These are phyloP conservation scores for Aspidoscelis tigris DNA, from an alignment of 2,113 vertebrate species.

Conservation along the genomic window DNA sequence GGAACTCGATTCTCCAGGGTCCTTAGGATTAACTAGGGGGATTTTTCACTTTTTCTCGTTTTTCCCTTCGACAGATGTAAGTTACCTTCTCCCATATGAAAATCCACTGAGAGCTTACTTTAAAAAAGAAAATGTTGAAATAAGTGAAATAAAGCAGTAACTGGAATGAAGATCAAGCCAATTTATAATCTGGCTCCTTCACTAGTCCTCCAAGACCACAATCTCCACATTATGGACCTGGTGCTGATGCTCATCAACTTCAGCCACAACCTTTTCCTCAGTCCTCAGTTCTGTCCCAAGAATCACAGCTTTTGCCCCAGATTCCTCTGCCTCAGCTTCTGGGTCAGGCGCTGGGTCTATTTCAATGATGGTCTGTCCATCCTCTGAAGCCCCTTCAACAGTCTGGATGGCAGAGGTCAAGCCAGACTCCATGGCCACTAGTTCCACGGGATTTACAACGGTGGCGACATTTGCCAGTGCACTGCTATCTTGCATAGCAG, in stretches of 20 bases:
- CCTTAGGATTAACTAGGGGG: slow-evolving; percentile 37
- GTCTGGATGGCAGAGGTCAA: slow-evolving; percentile 81
- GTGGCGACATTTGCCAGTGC: slow-evolving; percentile 82
- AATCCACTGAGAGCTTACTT: slow-evolving; percentile 69
- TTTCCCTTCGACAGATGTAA: slow-evolving; percentile 33
- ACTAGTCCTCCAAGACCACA: slow-evolving; percentile 85
- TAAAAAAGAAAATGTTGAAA: slow-evolving; percentile 69
- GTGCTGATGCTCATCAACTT: slow-evolving; percentile 83
- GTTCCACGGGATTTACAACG: slow-evolving; percentile 86
- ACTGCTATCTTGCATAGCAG: slow-evolving; percentile 84
- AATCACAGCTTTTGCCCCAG: slow-evolving; percentile 80
- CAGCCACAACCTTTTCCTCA: slow-evolving; percentile 81
- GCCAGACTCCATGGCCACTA: slow-evolving; percentile 87
- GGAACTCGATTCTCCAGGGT: slow-evolving; percentile 40
- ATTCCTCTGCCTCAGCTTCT: slow-evolving; percentile 78
- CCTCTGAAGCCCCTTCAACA: slow-evolving; percentile 79
- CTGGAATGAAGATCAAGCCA: slow-evolving; percentile 53
- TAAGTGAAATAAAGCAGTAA: slow-evolving; percentile 66
- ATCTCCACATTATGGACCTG: slow-evolving; percentile 87
- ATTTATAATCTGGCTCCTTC: slow-evolving; percentile 24
- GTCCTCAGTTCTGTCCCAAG: slow-evolving; percentile 85
- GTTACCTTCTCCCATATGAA: slow-evolving; percentile 32
- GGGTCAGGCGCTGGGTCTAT: slow-evolving; percentile 84
- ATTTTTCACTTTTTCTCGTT: slow-evolving; percentile 23
- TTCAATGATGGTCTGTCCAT: slow-evolving; percentile 88